These are phyloP conservation scores for Danio aesculapii DNA, from an alignment of 2,797 vertebrate genomes.

Conservation along the genomic window DNA sequence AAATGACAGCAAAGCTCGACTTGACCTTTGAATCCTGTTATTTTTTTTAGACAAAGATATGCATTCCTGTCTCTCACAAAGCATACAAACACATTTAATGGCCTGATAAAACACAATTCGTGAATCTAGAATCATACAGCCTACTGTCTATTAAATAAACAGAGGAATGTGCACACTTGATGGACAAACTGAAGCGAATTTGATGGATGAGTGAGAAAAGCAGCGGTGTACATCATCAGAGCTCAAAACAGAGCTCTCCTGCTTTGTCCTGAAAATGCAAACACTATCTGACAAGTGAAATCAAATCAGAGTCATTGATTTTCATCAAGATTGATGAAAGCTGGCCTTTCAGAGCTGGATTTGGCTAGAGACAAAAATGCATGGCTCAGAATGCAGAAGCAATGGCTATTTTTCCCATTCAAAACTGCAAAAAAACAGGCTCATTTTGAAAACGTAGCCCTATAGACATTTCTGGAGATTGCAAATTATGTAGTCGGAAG, in stretches of 20 bases:
- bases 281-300: slow-evolving; percentile 15
- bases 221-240: neutral
- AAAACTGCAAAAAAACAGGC: no score
- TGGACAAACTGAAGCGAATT: slow-evolving; percentile 21
- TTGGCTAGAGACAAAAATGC: slow-evolving; percentile 22
- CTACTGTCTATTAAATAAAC: slow-evolving; percentile 19
- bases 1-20: no score
- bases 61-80: neutral
- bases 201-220: slow-evolving; percentile 38
- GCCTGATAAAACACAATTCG: slow-evolving; percentile 24
- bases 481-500: no score
- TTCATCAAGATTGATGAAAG: slow-evolving; percentile 9
- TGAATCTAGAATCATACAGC: slow-evolving; percentile 15
- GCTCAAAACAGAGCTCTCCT: neutral
- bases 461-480: no score
- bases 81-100: slow-evolving; percentile 37
- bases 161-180: slow-evolving; percentile 13
- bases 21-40: no score
- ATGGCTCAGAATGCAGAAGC: slow-evolving; percentile 24
- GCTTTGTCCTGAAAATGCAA: slow-evolving; percentile 15
- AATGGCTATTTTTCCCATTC: neutral
- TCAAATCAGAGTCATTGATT: slow-evolving; percentile 6
- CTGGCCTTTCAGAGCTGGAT: neutral
- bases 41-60: no score
- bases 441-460: no score